Evolutionary conservation across 35 echinoderm and acorn worm species (phyloP).

Genomic region (Anneissia japonica): DNA sequence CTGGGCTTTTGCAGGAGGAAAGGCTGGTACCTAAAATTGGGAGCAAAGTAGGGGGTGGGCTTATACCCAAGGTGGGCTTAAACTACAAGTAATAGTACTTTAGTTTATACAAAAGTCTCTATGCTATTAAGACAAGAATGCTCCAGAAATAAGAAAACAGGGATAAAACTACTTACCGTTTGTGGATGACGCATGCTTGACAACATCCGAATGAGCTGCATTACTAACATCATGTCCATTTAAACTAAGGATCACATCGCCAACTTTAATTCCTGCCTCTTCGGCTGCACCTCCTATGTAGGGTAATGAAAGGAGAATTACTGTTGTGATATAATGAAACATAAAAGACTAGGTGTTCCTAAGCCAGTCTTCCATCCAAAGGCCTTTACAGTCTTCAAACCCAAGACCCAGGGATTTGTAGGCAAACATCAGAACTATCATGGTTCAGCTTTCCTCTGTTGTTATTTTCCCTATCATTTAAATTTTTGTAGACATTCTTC

Average conservation of each 20-base stretch:
- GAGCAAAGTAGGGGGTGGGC: too few species aligned
- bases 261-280: slow-evolving; percentile 57
- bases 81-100: too few species aligned
- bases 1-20: too few species aligned
- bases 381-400: background rate
- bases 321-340: too few species aligned
- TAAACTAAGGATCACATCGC: slow-evolving; percentile 73
- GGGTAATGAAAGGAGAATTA: too few species aligned
- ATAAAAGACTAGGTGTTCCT: background rate
- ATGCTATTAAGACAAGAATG: too few species aligned
- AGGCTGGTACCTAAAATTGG: too few species aligned
- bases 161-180: background rate
- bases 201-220: slow-evolving; percentile 73
- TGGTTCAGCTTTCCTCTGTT: background rate
- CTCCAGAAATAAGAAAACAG: too few species aligned
- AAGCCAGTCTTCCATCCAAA: background rate
- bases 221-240: slow-evolving; percentile 76
- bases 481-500: background rate
- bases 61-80: too few species aligned
- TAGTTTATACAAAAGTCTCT: too few species aligned
- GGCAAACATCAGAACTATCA: background rate
- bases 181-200: slow-evolving; percentile 38
- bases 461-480: background rate
- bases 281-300: slow-evolving; percentile 71
- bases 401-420: background rate